Percentiles rank a stretch among this genome's conserved stretches.
These are phyloP conservation scores for Trichechus manatus DNA, from an alignment of 2,113 vertebrate species.

Conservation along the genomic window DNA sequence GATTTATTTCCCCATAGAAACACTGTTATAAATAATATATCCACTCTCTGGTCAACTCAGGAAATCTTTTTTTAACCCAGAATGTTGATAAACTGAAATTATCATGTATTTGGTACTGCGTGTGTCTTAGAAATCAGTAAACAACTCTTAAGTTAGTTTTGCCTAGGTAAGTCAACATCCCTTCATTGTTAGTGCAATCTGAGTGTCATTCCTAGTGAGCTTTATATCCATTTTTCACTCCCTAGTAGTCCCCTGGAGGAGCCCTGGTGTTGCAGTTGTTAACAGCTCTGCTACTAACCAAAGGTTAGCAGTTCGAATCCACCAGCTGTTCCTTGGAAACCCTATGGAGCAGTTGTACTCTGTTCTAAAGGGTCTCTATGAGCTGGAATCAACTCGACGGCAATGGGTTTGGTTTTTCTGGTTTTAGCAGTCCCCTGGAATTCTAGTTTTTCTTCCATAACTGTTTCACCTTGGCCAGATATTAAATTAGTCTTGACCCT, in stretches of 20 bases:
- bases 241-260: too few relatives aligned
- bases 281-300: too few relatives aligned
- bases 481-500: not conserved
- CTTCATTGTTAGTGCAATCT: not conserved
- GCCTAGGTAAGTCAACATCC: not conserved
- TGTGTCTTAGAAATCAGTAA: not conserved
- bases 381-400: too few relatives aligned
- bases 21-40: not conserved
- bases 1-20: slow-evolving; percentile 30
- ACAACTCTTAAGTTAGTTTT: not conserved
- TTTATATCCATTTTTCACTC: not conserved
- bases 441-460: not conserved
- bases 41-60: not conserved
- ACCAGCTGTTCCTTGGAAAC: too few relatives aligned
- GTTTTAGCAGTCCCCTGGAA: not conserved
- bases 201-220: not conserved
- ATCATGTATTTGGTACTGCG: not conserved
- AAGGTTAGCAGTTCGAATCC: too few relatives aligned
- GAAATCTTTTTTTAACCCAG: not conserved
- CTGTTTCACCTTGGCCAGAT: not conserved
- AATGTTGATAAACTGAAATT: slow-evolving; percentile 10
- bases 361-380: too few relatives aligned
- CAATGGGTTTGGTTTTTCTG: too few relatives aligned
- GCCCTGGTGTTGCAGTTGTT: too few relatives aligned
- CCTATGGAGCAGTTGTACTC: too few relatives aligned